A percentile compares a stretch with the other conserved stretches of the same genome.
Evolutionary conservation across 2,888 invertebrate species (phyloP).

Genomic region (Dolichopus griseipennis): DNA sequence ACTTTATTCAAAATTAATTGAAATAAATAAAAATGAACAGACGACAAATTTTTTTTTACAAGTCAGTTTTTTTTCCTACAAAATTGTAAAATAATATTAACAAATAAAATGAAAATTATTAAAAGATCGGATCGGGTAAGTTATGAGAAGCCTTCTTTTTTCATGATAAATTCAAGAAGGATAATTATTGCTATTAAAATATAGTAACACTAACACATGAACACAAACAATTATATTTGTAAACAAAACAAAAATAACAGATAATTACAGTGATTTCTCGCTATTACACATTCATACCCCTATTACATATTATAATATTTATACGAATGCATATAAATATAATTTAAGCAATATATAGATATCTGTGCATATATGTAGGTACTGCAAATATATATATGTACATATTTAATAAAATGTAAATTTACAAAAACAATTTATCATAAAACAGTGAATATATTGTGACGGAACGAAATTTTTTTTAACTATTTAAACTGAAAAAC

Average conservation of each 20-base stretch:
- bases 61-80: too few relatives aligned
- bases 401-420: background rate
- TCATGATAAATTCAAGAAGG: slow-evolving; percentile 5
- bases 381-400: background rate
- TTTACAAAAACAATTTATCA: background rate
- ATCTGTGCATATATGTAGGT: background rate
- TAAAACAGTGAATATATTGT: background rate
- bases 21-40: too few relatives aligned
- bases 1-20: too few relatives aligned
- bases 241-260: background rate
- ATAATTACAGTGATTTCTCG: slow-evolving; percentile 4
- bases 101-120: background rate
- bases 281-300: background rate
- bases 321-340: too few relatives aligned
- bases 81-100: too few relatives aligned
- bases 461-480: background rate
- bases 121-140: background rate
- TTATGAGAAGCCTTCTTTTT: background rate
- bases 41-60: too few relatives aligned
- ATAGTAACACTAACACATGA: background rate
- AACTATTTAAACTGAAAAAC: slow-evolving; percentile 1
- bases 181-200: slow-evolving; percentile 1
- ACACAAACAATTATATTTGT: background rate
- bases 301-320: too few relatives aligned
- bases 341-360: too few relatives aligned